Base-by-base conservation (phyloP, 1,140 invertebrate species). In the Cotesia glomerata region DNA sequence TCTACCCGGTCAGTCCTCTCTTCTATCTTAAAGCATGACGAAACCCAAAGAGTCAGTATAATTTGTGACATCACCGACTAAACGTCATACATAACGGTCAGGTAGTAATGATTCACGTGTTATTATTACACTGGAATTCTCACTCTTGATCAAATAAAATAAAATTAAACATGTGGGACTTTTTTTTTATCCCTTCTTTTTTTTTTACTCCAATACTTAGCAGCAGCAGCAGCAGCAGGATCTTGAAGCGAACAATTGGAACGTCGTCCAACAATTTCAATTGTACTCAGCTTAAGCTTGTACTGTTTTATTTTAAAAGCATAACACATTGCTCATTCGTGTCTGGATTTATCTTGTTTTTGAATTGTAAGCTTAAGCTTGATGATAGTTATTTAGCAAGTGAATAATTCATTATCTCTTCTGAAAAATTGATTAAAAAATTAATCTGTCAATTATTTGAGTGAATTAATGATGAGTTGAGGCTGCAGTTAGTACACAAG, bases 391-490 rank as follows among this genome's bases (percentile, higher is more conserved):
- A 45, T 45, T 45, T 45, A 11, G 7, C 5, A 45, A 45, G 39
- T n/a, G n/a, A n/a, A n/a, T n/a, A n/a, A n/a, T n/a, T n/a, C n/a
- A n/a, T n/a, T n/a, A n/a, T n/a, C n/a, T n/a, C n/a, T 7, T 7
- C 39, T 45, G 7, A 45, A 45, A 9, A 45, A 45, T 45, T 45
- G 36, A 39, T 39, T 39, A 11, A 67, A 72, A 64, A 75, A 73
- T 76, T 36, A n/a, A 16, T 59, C 67, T 74, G 74, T 80, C 75
- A 76, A 77, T 79, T 69, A 51, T 61, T 49, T 67, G 69, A 66
- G 75, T 18, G 36, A 74, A 71, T 58, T 72, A 58, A 76, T 76
- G 78, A 76, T 64, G 76, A 51, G 26, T 49, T 66, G 13, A 26
- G 32, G 58, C 34, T 39, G 34, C 14, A 26, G 36, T 65, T 61